These are phyloP conservation scores for Phortica okadai DNA, from an alignment of 2,888 invertebrate species.

Conservation along the genomic window DNA sequence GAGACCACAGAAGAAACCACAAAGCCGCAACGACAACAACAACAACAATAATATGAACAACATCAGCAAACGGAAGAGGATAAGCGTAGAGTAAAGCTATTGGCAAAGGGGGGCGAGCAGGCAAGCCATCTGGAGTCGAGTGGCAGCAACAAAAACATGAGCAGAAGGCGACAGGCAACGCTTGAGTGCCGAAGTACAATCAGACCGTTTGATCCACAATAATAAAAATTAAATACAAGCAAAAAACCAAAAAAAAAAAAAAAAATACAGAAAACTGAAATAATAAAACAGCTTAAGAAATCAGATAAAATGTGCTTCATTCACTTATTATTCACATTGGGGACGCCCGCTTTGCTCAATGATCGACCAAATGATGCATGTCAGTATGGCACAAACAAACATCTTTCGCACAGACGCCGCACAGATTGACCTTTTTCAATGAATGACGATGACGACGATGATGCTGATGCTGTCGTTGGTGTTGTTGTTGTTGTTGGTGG, in stretches of 20 bases:
- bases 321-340: not conserved
- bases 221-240: not conserved
- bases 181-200: slow-evolving; percentile 24
- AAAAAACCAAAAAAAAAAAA: not conserved
- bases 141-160: not conserved
- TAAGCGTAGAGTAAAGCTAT: not conserved
- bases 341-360: not conserved
- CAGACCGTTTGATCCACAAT: slow-evolving; percentile 23
- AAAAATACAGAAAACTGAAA: not conserved
- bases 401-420: slow-evolving; percentile 18
- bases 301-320: slow-evolving; percentile 6
- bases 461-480: not conserved
- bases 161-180: not conserved
- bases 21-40: not conserved
- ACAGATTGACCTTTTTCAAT: slow-evolving; percentile 24
- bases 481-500: not conserved
- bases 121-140: slow-evolving; percentile 24
- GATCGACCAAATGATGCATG: slow-evolving; percentile 9
- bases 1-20: slow-evolving; percentile 11
- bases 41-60: not conserved
- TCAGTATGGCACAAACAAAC: slow-evolving; percentile 20
- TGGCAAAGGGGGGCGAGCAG: not conserved
- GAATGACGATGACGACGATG: not conserved
- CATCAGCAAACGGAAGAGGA: not conserved
- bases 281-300: not conserved